These are phyloP conservation scores for Hypomecis atomaria DNA, from an alignment of 2,888 invertebrate genomes.

Conservation along the genomic window DNA sequence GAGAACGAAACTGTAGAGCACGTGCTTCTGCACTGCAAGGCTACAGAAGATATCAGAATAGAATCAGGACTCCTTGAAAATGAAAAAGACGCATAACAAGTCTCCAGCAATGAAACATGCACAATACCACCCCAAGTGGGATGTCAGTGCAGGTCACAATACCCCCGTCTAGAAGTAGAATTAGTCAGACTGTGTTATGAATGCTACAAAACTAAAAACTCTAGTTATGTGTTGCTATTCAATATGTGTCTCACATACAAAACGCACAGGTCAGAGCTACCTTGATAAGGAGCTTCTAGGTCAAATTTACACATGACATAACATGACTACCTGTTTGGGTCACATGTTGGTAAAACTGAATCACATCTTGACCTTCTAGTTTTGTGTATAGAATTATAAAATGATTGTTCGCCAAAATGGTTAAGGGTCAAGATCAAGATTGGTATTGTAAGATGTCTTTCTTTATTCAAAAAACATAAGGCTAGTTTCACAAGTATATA, in stretches of 20 bases:
- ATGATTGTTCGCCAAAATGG: slow-evolving; percentile 44
- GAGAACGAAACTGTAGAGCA: no score
- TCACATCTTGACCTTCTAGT: slow-evolving; percentile 47
- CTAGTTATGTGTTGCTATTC: background rate
- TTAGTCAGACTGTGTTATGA: no score
- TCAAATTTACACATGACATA: slow-evolving; percentile 41
- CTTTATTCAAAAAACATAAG: background rate
- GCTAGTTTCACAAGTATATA: no score
- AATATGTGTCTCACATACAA: slow-evolving; percentile 2
- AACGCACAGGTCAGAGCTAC: slow-evolving; percentile 13
- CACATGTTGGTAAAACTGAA: slow-evolving; percentile 41
- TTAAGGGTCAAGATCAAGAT: slow-evolving; percentile 50
- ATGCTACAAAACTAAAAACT: background rate
- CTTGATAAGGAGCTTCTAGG: slow-evolving; percentile 27
- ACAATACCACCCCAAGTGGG: no score
- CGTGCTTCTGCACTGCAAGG: no score
- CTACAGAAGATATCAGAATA: no score
- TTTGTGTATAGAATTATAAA: slow-evolving; percentile 46
- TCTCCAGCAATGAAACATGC: no score
- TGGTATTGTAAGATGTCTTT: slow-evolving; percentile 31
- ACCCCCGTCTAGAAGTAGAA: no score
- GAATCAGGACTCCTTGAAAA: no score
- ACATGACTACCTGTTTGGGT: slow-evolving; percentile 44
- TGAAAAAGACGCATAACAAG: no score
- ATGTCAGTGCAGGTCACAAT: no score